Percentiles rank a stretch among this genome's conserved stretches.
These are phyloP conservation scores for Nyctalus aviator DNA, from an alignment of 2,797 vertebrate species.

Conservation along the genomic window DNA sequence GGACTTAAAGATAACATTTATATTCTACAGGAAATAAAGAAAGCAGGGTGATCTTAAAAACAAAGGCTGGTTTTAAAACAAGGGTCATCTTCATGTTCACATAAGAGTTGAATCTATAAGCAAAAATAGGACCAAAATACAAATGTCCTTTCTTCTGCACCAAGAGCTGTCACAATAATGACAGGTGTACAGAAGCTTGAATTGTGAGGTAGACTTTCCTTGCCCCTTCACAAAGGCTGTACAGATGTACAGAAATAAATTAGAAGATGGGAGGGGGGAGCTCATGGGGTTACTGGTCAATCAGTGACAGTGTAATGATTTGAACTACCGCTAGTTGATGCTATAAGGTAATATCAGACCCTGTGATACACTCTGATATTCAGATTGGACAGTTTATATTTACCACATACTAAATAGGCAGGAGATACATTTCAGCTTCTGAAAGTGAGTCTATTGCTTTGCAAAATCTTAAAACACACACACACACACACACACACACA, in stretches of 20 bases:
- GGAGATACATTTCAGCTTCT: neutral
- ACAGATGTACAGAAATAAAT: constrained; percentile 13
- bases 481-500: neutral
- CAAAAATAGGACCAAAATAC: neutral
- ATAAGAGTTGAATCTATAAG: neutral
- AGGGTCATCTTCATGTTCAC: neutral
- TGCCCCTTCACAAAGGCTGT: neutral
- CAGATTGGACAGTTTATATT: neutral
- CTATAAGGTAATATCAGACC: neutral
- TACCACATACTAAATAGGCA: neutral
- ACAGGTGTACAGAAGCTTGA: neutral
- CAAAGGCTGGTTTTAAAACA: neutral
- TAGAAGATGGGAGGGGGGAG: neutral
- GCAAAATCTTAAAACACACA: constrained; percentile 18
- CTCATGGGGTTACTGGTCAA: neutral
- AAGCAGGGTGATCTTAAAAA: neutral
- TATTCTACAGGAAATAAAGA: neutral
- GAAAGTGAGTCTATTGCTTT: neutral
- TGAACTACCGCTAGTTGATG: neutral
- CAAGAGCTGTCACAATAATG: neutral
- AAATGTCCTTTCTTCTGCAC: neutral
- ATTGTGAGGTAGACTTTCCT: neutral
- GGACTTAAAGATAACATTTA: neutral
- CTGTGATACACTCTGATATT: neutral
- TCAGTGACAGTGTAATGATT: neutral